Evolutionary conservation across 2,888 invertebrate species (phyloP), one percentile per base, ranked within the genome.

Genomic region (Cephus spinipes): DNA sequence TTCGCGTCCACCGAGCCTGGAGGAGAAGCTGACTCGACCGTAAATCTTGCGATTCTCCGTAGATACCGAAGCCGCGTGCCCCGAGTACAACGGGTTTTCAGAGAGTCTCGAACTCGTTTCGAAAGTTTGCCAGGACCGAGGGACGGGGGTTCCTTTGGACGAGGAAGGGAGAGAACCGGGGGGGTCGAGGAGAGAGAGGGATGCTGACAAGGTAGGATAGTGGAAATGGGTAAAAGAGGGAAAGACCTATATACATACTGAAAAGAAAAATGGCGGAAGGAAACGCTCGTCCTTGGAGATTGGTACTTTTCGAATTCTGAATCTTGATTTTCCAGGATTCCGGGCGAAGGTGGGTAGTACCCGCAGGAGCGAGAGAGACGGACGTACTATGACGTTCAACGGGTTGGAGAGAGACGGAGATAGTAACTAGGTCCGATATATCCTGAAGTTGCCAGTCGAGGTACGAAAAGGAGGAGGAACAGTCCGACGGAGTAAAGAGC

Each of bases 241-340:
- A 40, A 40, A 40, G 40, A 6, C 40, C 6, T 15, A 40, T 40
- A 15, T 40, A 6, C 40, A 15, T 40, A 40, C 4, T 0, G 71
- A 31, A 4, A 30, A 30, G 15, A 15, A 11, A 34, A 36, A 69
- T 30, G 75, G 68, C 76, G 73, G 77, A 80, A 81, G 77, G 78
- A 81, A 80, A 79, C 78, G 78, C 40, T 79, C 77, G 79, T 69
- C 78, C 80, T 81, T 79, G 77, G 69, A 77, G 77, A 80, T 77
- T 76, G 40, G 40, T 40, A 40, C 40, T 40, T 40, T 15, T 40
- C 40, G 40, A 15, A 40, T 40, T 2, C 40, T 15, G 15, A 40
- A 40, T 40, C 40, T 40, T 6, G 40, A 40, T 40, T 40, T 40
- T 4, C 15, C 40, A 40, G 40, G 6, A 40, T 40, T 15, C 15